Evolutionary conservation across 92 coral and sea anemone species (phyloP), one percentile per base, ranked within the genome.

Genomic region (Pocillopora grandis): DNA sequence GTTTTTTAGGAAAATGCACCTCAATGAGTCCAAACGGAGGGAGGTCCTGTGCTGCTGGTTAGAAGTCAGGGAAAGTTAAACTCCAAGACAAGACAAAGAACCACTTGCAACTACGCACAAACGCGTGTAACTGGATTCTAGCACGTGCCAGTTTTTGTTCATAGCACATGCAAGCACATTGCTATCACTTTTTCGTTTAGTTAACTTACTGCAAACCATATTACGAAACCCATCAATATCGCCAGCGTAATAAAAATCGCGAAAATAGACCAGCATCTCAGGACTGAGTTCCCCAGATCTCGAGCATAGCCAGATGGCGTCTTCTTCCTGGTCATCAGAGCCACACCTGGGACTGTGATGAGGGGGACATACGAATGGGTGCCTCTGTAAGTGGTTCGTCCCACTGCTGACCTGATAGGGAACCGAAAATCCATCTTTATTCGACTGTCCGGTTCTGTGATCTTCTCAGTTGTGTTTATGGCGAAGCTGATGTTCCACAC

Each of bases 321-420:
- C 83, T 80, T 89, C 74, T 82, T 88, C 33, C 86, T 78, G 16
- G 97, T 89, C 65, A 93, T 63, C 79, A 91, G 71, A 8, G 94
- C 97, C 49, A 93, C 92, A 17, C 97, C 97, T 61, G 97, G 97
- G 0, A 93, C 91, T 18, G 92, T 91, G 2, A 91, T 73, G 57
- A 93, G 84, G 0, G 97, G 94, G 21, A 93, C 78, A 49, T 91
- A 93, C 0, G 76, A 9, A n/a, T 77, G 35, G 18, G 64, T n/a
- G 3, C 88, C 88, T 37, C 61, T 62, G 88, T 84, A 84, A 18
- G 66, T 84, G 8, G 80, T 76, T 21, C 49, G 57, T 3, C 80
- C 86, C 48, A 83, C 72, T 8, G 86, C 80, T 16, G 79, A 20
- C 16, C 86, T 75, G 1, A 83, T 79, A 10, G 86, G 86, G n/a